Conservation (phyloP, 2,113 vertebrate genomes). For the Octodon degus region DNA sequence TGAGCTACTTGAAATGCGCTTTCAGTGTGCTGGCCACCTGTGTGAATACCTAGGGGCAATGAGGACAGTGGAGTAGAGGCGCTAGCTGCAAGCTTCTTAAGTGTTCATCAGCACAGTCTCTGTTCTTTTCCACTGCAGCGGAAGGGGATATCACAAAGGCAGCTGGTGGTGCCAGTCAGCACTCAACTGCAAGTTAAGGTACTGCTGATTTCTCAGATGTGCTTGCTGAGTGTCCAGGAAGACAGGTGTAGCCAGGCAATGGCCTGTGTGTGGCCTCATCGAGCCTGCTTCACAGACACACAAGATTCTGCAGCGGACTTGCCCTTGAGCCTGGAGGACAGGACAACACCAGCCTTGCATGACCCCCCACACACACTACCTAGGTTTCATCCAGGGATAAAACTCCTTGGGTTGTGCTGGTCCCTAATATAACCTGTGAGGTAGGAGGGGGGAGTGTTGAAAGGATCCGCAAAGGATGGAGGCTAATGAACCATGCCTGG, state of each 20-base stretch:
- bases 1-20: neutral
- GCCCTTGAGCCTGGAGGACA: neutral
- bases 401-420: neutral
- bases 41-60: neutral
- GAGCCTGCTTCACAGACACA: too few species aligned
- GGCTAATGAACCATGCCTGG: neutral
- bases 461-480: neutral
- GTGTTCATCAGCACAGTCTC: neutral
- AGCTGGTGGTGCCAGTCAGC: neutral
- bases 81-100: neutral
- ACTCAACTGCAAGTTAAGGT: too few species aligned
- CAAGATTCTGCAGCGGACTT: too few species aligned
- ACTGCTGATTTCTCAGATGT: too few species aligned
- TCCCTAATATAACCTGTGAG: neutral
- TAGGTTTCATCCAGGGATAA: neutral
- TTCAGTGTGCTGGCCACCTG: neutral
- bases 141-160: too few species aligned
- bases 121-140: neutral
- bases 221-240: neutral
- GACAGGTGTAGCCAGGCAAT: neutral
- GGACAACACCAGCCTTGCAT: neutral
- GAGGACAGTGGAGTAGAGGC: neutral
- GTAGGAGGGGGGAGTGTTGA: neutral
- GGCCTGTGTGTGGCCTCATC: neutral
- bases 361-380: rapidly evolving